Percentiles rank a stretch among this genome's conserved stretches.
These are phyloP conservation scores for Pelecanoides urinatrix DNA, from an alignment of 2,113 vertebrate genomes.

Conservation along the genomic window DNA sequence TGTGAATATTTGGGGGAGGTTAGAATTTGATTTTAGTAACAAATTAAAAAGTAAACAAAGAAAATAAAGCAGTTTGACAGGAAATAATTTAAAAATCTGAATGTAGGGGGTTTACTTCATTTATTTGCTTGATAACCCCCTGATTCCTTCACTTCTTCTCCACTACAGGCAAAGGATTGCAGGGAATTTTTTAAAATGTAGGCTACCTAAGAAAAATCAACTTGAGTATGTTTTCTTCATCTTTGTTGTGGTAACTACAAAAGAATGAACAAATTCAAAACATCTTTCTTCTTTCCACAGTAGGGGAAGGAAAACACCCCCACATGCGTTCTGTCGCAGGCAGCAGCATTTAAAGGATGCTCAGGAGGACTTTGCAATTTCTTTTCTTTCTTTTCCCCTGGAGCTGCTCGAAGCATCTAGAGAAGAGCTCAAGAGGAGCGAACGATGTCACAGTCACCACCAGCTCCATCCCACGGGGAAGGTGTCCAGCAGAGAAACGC, in stretches of 20 bases:
- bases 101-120: neutral
- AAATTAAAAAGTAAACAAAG: neutral
- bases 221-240: neutral
- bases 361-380: neutral
- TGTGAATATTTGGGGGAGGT: neutral
- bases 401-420: neutral
- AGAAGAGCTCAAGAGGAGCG: accelerated
- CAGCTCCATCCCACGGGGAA: neutral
- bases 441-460: neutral
- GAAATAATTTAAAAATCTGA: neutral
- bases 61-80: neutral
- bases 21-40: neutral
- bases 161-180: neutral
- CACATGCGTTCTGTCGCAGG: neutral
- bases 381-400: neutral
- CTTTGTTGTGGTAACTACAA: neutral
- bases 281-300: neutral
- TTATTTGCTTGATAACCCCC: neutral
- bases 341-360: neutral
- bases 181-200: neutral
- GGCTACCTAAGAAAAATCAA: neutral
- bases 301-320: neutral
- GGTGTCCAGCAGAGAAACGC: neutral
- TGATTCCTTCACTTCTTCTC: neutral
- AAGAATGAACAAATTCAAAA: neutral